Evolutionary conservation across 1,140 invertebrate genomes (phyloP), one percentile per base, ranked within the genome.

Genomic region (Drosophila suzukii): DNA sequence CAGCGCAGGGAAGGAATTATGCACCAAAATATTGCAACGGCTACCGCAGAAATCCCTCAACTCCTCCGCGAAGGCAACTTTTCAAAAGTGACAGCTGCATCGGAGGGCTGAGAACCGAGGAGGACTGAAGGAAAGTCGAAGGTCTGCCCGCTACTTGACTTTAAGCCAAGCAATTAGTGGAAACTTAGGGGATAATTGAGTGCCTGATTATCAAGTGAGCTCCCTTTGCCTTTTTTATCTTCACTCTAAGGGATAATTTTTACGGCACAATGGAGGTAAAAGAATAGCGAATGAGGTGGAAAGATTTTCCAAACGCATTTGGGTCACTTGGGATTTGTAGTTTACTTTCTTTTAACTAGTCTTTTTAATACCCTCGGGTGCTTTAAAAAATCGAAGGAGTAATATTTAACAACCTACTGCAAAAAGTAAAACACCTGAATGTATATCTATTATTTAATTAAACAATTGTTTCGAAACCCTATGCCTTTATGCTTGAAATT

Each of bases 31-130:
- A 74, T 51, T 74, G 67, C 71, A 62, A 74, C 68, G 55, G 68
- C 57, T 41, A 58, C 63, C 78, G 70, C 58, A 63, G 77, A 75
- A 60, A 63, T 75, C 51, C 46, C n/a, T 60, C 71, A 53, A 36
- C 46, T 32, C 30, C 34, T n/a, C n/a, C n/a, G 65, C 53, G 66
- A 67, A 50, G 59, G 65, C 56, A 86, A 86, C 83, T 86, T 86
- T 83, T 86, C 78, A 88, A 86, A 79, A 89, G 84, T 86, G 83
- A 88, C 83, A 86, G 83, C 83, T 89, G 83, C 79, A 76, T 46
- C 67, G 74, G 59, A 47, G 80, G 68, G 41, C 27, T 32, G 27
- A 10, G 10, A 12, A 36, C 5, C 41, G 5, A 32, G 10, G 5
- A 32, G 10, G n/a, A 36, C 5, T 41, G 5, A 32, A 44, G 24